Percentiles rank a stretch among this genome's conserved stretches.
phyloP scores from a whole-genome alignment of 2,888 invertebrate genomes.

The Drosophila yooni region DNA sequence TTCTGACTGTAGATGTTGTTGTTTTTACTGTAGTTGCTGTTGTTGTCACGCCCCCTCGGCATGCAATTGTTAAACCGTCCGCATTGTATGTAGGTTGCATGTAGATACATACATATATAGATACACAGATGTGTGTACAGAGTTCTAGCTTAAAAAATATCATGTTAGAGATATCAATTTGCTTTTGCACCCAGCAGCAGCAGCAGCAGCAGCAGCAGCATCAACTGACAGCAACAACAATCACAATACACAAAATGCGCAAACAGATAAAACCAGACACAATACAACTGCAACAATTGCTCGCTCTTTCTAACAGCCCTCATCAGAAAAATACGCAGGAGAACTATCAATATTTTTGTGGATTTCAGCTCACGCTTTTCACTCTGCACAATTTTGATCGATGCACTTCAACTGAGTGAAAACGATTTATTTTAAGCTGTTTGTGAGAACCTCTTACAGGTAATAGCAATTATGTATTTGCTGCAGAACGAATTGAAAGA shows the following conservation, averaged over 20 bases:
- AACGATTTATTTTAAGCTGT: constrained; percentile 1
- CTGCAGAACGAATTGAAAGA: not conserved
- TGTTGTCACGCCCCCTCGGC: constrained; percentile 23
- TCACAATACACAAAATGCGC: constrained; percentile 17
- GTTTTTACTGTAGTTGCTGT: not conserved
- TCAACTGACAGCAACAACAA: constrained; percentile 22
- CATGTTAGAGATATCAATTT: constrained; percentile 63
- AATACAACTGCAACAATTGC: not conserved
- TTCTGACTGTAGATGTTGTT: not conserved
- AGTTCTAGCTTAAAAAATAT: constrained; percentile 37
- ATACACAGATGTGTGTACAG: constrained; percentile 19
- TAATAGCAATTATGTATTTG: not conserved
- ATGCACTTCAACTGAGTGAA: not conserved
- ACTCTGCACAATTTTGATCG: constrained; percentile 3
- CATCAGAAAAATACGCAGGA: not conserved
- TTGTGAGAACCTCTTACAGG: not conserved
- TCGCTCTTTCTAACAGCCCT: constrained; percentile 2
- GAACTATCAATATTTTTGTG: not conserved
- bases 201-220: constrained; percentile 32
- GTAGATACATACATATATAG: constrained; percentile 3
- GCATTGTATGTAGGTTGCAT: constrained; percentile 3
- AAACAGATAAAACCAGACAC: constrained; percentile 3
- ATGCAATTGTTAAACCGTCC: constrained; percentile 21
- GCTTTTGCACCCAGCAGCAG: constrained; percentile 44
- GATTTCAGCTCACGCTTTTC: not conserved